Percentiles rank a stretch among this genome's conserved stretches.
Evolutionary conservation across 1,140 invertebrate genomes (phyloP).

Genomic region (Acromyrmex charruanus): DNA sequence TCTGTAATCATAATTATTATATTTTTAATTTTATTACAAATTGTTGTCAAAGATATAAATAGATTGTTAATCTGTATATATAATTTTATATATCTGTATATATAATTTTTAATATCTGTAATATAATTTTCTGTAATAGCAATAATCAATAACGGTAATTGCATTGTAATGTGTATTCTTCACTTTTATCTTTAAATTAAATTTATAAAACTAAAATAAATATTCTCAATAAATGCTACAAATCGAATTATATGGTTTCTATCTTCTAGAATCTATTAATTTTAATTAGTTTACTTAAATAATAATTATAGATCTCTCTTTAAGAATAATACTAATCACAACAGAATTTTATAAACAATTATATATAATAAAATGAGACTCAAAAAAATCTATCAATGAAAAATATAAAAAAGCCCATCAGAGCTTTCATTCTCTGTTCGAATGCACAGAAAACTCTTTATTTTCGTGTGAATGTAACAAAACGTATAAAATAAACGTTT

Average conservation of each 20-base stretch:
- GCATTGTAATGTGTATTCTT: background rate
- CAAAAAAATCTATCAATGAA: too few relatives aligned
- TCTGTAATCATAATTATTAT: conserved; percentile 45
- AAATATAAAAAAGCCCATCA: too few relatives aligned
- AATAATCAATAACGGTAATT: background rate
- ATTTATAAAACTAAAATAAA: background rate
- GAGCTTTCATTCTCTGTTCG: too few relatives aligned
- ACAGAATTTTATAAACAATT: background rate
- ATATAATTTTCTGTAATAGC: background rate
- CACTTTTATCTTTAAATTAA: background rate
- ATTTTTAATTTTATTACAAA: background rate
- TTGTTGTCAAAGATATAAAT: background rate
- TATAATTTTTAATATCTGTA: too few relatives aligned
- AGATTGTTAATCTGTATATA: background rate
- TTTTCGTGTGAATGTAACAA: too few relatives aligned
- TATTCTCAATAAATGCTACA: background rate
- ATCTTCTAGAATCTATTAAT: background rate
- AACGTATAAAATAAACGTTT: too few relatives aligned
- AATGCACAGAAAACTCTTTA: too few relatives aligned
- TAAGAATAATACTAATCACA: background rate
- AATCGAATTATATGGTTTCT: background rate
- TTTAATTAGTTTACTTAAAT: background rate
- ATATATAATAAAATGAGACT: too few relatives aligned
- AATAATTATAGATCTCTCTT: background rate
- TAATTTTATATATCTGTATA: too few relatives aligned